Evolutionary conservation across 2,797 vertebrate genomes (phyloP).

Genomic region (Pantherophis alleghaniensis): DNA sequence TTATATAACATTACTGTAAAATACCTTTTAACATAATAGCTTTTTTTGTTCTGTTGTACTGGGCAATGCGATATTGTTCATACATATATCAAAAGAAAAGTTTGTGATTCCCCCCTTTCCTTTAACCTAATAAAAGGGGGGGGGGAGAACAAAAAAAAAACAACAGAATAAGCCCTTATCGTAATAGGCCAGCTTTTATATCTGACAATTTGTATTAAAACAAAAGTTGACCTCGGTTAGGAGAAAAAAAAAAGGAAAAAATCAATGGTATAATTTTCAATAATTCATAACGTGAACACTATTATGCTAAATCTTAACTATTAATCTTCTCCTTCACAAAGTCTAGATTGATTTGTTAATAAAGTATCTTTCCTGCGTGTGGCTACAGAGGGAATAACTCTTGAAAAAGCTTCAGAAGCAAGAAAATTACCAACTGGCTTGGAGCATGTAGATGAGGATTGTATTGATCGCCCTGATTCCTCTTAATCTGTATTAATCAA

Average conservation of each 20-base stretch:
- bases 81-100: slow-evolving; percentile 26
- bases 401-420: slow-evolving; percentile 80
- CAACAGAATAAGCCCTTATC: slow-evolving; percentile 59
- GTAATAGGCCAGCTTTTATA: slow-evolving; percentile 71
- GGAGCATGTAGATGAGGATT: slow-evolving; percentile 82
- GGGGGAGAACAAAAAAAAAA: not conserved
- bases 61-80: slow-evolving; percentile 31
- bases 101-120: slow-evolving; percentile 35
- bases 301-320: slow-evolving; percentile 81
- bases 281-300: slow-evolving; percentile 79
- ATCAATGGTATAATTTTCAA: slow-evolving; percentile 81
- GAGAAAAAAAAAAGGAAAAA: slow-evolving; percentile 66
- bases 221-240: slow-evolving; percentile 78
- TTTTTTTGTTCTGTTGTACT: slow-evolving; percentile 50
- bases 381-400: slow-evolving; percentile 81
- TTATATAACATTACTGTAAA: slow-evolving; percentile 34
- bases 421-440: slow-evolving; percentile 80
- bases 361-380: slow-evolving; percentile 78
- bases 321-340: slow-evolving; percentile 84
- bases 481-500: slow-evolving; percentile 84
- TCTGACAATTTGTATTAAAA: slow-evolving; percentile 78
- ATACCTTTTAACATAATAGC: not conserved
- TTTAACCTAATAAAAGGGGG: not conserved
- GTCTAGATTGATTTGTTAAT: slow-evolving; percentile 84
- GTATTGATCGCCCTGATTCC: slow-evolving; percentile 83